Evolutionary conservation across 1,140 invertebrate genomes (phyloP), one percentile per base, ranked within the genome.

Genomic region (Radopholus similis): DNA sequence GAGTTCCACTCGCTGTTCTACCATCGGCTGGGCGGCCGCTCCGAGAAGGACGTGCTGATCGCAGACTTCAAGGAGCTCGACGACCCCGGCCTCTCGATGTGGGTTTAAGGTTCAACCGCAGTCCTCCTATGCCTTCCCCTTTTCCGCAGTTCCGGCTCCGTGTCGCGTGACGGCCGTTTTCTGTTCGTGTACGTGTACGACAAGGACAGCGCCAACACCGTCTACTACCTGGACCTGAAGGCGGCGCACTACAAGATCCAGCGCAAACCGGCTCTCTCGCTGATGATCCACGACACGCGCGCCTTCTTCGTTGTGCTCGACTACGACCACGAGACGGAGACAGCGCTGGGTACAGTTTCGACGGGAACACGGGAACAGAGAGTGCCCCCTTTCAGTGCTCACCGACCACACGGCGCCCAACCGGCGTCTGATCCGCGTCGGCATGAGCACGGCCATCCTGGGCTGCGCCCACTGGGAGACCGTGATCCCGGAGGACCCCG

Each of bases 341-440:
- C 58, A 21, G 68, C 68, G 2, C 23, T 70, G 23, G 37, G 59
- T 62, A 30, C 23, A 58, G 3, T 40, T 4, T 26, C 23, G 13
- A 40, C 13, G 13, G 6, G 8, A 26, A 40, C n/a, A 23, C 42
- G 18, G 18, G 21, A 26, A 32, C n/a, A 44, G 4, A 1, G 15
- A 42, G 34, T 58, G 1, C 15, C 38, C 38, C 2, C 0, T n/a
- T 58, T 5, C n/a, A 62, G 59, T 98, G 81, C 88, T 89, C 28
- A 97, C 95, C 30, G 97, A 97, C 84, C 91, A 92, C 85, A 88
- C 92, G 84, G 91, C 95, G 15, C 89, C 91, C 21, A 93, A 93
- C 82, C 95, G 92, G 83, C 88, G 89, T 68, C 85, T 97, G 15
- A 89, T 97, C 74, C 87, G 87, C 66, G 92, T 97, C 71, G 91